Percentiles rank a stretch among this genome's conserved stretches.
Conservation (phyloP, 1,140 invertebrate species). For the Trialeurodes vaporariorum region DNA sequence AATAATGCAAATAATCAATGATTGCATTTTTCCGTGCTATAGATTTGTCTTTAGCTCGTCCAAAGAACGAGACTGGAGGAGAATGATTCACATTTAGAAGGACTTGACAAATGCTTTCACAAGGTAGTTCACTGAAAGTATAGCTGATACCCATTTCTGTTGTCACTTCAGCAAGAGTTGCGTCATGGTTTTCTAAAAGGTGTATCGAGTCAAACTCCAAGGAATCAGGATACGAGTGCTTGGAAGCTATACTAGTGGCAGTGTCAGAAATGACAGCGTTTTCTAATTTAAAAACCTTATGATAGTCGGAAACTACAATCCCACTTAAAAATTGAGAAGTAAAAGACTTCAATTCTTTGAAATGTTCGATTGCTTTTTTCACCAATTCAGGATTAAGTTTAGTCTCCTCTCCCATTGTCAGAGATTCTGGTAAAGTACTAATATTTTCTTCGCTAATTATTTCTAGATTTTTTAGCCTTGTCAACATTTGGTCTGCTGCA, state of each 20-base stretch:
- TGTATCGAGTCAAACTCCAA: background rate
- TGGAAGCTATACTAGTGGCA: background rate
- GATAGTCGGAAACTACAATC: background rate
- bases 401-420: background rate
- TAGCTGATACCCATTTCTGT: background rate
- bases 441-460: background rate
- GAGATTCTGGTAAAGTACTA: background rate
- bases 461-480: constrained; percentile 26
- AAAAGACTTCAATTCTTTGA: background rate
- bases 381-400: background rate
- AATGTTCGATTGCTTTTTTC: background rate
- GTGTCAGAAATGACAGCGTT: background rate
- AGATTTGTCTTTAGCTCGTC: background rate
- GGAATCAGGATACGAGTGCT: background rate
- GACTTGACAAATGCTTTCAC: background rate
- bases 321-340: background rate
- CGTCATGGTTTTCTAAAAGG: background rate
- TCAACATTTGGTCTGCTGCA: constrained; percentile 40
- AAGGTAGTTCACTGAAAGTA: background rate
- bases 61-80: background rate
- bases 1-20: background rate
- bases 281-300: background rate
- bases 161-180: background rate
- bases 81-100: background rate
- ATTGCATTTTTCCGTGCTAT: background rate